Conservation (phyloP, 2,113 vertebrate genomes). For the Collichthys lucidus region DNA sequence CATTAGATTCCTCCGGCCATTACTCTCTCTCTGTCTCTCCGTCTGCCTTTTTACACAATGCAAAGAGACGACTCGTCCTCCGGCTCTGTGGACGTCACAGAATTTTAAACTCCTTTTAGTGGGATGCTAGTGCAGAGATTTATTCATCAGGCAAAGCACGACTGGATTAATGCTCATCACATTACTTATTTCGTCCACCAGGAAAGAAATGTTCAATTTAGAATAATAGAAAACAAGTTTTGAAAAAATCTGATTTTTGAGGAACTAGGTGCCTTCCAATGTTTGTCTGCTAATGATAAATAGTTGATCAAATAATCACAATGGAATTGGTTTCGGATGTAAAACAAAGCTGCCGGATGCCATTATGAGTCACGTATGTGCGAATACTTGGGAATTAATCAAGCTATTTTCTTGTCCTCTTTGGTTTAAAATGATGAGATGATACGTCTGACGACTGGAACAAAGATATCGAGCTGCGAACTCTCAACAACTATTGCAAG, state of each 20-base stretch:
- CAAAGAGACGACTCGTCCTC: constrained; percentile 15
- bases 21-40: constrained; percentile 42
- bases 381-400: not conserved
- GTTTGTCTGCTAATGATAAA: not conserved
- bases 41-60: constrained; percentile 40
- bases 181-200: not conserved
- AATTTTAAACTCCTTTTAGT: constrained; percentile 4
- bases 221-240: not conserved
- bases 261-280: not conserved
- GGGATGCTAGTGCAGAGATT: not conserved
- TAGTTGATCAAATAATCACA: not conserved
- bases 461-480: not conserved
- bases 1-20: constrained; percentile 69
- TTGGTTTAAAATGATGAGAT: not conserved
- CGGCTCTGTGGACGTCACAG: constrained; percentile 17
- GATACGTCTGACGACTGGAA: too few species aligned
- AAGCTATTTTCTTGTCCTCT: not conserved
- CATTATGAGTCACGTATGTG: not conserved
- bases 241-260: not conserved
- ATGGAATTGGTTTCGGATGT: not conserved
- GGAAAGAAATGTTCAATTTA: not conserved
- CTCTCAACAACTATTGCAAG: too few species aligned
- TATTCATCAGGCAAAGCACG: not conserved
- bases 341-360: not conserved
- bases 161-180: not conserved